Evolutionary conservation across 2,113 vertebrate species (phyloP), one percentile per base, ranked within the genome.

Genomic region (Gymnarchus niloticus): DNA sequence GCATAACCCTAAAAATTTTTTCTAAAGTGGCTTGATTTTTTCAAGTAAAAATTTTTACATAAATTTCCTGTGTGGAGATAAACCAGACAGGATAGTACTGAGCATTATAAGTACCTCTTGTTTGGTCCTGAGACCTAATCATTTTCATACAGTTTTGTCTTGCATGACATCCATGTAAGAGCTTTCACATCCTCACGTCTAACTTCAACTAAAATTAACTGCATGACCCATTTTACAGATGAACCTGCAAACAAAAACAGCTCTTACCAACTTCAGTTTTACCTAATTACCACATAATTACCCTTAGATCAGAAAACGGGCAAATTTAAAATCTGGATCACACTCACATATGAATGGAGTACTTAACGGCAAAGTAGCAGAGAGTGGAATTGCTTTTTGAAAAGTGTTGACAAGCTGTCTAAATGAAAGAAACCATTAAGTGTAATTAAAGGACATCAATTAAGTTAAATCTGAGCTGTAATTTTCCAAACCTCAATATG

Each of bases 391-490:
- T 19, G 80, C 52, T 82, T 28, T 54, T 56, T 82, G 49, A 82
- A 33, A 56, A 82, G 48, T 56, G 51, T 51, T 82, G 80, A 82
- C 80, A 82, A 37, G 25, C 25, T 10, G n/a, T 51, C 28, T 82
- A 37, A 81, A 81, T 51, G 2, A 51, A 28, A 52, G 49, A 54
- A 81, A 37, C 51, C 51, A 56, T 37, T 82, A 54, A 51, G 25
- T 49, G 14, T 54, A 82, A 82, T 82, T 52, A 82, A 14, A 82
- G 49, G 44, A 19, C 48, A 54, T 33, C 80, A 54, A 33, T 82
- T 56, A 82, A 51, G 80, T 54, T 82, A 82, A 49, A 82, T 51
- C 80, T 37, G 49, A 81, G n/a, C 12, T 81, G n/a, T 12, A 82
- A 54, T 82, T 56, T 82, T 52, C 51, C 77, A 33, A 56, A 82